Base-by-base conservation (phyloP, 2,888 invertebrate genomes). In the Megamerina dolium region DNA sequence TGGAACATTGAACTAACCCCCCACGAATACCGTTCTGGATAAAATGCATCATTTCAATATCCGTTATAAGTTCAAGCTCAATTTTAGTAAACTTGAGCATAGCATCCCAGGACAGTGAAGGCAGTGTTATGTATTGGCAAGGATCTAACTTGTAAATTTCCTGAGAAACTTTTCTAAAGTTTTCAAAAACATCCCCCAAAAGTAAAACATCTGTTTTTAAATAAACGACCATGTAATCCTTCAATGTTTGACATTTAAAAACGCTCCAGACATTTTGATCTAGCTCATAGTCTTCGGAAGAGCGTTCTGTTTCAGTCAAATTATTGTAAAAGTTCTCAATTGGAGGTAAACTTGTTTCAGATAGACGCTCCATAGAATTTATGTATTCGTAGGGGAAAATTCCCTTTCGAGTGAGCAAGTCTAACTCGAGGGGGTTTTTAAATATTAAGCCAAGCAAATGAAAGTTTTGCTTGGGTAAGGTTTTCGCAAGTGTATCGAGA, bases 11-110 rank as follows among this genome's bases (percentile, higher is more conserved):
- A 3, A 32, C 38, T 20, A 48, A 37, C 27, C 49, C 42, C 14
- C 43, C 51, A 4, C 42, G 19, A 29, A 50, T 50, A 36, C 41
- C 44, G n/a, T n/a, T n/a, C n/a, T n/a, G n/a, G n/a, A n/a, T n/a
- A n/a, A 66, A 60, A 23, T 59, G 37, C 27, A 61, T 13, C 59
- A 59, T 64, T 41, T 66, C 59, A 13, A 63, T 48, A 43, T 69
- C 63, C 2, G 58, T 60, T 26, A 68, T 41, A 4, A 70, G 43
- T 46, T 68, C 59, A 21, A 68, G 35, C 37, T 60, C 39, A 21
- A 66, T 46, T 29, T 50, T 41, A 1, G 63, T 64, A 36, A 46
- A 42, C 50, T 66, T 66, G 2, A 68, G 41, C 61, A 64, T 63
- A 2, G 60, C 58, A 49, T 63, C 63, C 49, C 53, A 68, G 16